Evolutionary conservation across 2,797 vertebrate genomes (phyloP).

Genomic region (Delichon dasypus): DNA sequence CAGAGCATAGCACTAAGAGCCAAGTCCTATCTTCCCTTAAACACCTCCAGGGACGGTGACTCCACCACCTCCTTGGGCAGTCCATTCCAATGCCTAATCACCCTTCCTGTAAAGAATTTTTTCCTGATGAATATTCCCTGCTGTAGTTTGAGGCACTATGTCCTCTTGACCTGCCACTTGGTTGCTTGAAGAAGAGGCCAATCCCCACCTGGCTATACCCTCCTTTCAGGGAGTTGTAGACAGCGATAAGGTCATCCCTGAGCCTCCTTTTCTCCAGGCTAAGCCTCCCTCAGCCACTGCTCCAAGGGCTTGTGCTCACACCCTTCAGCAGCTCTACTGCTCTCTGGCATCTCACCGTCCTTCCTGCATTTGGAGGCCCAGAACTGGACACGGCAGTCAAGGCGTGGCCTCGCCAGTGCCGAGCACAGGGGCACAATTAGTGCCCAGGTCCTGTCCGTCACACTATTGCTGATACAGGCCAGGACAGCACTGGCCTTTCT

Average conservation of each 20-base stretch:
- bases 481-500: neutral
- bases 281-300: neutral
- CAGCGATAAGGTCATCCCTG: fast-evolving
- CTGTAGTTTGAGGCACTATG: neutral
- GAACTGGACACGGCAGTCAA: too few species aligned
- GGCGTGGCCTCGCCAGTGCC: too few species aligned
- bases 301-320: too few species aligned
- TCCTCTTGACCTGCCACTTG: too few species aligned
- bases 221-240: neutral
- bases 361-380: too few species aligned
- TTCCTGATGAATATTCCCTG: neutral
- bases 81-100: too few species aligned
- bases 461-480: neutral
- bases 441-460: too few species aligned
- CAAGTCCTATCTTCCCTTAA: neutral
- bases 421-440: fast-evolving
- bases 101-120: neutral
- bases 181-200: neutral
- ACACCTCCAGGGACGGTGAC: neutral
- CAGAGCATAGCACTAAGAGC: neutral
- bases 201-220: fast-evolving
- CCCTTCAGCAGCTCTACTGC: neutral
- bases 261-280: too few species aligned
- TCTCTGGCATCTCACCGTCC: too few species aligned
- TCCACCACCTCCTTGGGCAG: too few species aligned